Conservation (phyloP, 2,888 invertebrate species). For the Siphonodentalium dalli region DNA sequence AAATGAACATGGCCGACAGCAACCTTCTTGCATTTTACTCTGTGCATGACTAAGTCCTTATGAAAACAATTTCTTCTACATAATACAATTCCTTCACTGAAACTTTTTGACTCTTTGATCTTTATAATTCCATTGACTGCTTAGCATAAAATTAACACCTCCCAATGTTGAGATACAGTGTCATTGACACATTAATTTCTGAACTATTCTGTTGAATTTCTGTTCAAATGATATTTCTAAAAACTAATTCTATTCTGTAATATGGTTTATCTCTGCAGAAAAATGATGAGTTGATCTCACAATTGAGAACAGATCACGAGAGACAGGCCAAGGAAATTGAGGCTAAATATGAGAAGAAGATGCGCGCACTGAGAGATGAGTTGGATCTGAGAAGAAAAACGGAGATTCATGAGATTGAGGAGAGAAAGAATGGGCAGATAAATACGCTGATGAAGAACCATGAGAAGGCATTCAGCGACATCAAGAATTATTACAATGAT, state of each 20-base stretch:
- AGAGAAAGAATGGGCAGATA: constrained; percentile 88
- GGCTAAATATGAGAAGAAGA: constrained; percentile 78
- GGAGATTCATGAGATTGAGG: constrained; percentile 78
- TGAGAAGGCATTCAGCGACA: constrained; percentile 83
- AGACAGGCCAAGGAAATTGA: constrained; percentile 75
- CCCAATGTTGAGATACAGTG: no score
- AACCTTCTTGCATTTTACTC: no score
- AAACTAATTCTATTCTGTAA: background rate
- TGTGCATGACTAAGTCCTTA: no score
- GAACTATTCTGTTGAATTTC: no score
- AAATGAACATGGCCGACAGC: no score
- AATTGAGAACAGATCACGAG: constrained; percentile 73
- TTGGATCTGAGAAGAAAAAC: constrained; percentile 70
- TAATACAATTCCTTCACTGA: no score
- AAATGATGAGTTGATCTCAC: constrained; percentile 69
- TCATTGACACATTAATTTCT: no score
- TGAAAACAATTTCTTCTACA: no score
- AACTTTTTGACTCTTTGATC: no score
- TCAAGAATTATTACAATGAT: constrained; percentile 94
- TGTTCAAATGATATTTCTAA: background rate
- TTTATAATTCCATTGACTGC: no score
- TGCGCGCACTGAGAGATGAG: constrained; percentile 77
- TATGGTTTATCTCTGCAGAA: constrained; percentile 56
- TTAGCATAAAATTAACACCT: no score
- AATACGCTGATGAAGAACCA: constrained; percentile 80